A percentile compares a stretch with the other conserved stretches of the same genome.
Evolutionary conservation across 2,888 invertebrate genomes (phyloP).

Genomic region (Homarus gammarus): DNA sequence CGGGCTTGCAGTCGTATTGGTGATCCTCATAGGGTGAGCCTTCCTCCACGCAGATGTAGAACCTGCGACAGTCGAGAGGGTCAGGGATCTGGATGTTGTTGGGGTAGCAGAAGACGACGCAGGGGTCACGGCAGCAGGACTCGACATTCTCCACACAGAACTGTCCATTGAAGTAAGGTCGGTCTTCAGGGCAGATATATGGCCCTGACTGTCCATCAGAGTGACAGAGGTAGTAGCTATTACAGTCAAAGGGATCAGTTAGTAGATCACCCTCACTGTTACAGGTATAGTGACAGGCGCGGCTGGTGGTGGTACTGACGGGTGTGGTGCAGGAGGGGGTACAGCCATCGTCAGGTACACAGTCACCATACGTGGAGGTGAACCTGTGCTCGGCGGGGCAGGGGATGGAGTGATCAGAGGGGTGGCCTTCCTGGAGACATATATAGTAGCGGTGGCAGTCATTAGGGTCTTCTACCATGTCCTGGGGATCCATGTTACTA

Average conservation of each 20-base stretch:
- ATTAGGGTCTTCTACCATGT: neutral
- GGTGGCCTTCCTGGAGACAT: neutral
- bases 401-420: neutral
- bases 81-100: slow-evolving; percentile 12
- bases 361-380: neutral
- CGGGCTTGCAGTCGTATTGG: neutral
- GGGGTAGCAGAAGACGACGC: neutral
- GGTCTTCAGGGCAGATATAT: slow-evolving; percentile 11
- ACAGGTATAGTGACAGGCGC: slow-evolving; percentile 19
- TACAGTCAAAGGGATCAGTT: slow-evolving; percentile 30
- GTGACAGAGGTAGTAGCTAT: neutral
- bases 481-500: neutral
- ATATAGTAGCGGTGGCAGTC: slow-evolving; percentile 19
- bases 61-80: neutral
- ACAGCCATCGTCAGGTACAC: neutral
- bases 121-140: neutral
- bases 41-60: slow-evolving; percentile 19
- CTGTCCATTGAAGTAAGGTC: slow-evolving; percentile 12
- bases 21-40: neutral
- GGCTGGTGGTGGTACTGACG: neutral
- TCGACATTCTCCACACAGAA: neutral
- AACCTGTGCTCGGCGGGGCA: neutral
- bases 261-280: neutral
- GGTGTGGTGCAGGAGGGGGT: neutral
- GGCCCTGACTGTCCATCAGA: neutral